Percentiles rank a stretch among this genome's conserved stretches.
Evolutionary conservation across 2,113 vertebrate species (phyloP).

Genomic region (Pollimyrus isidori): DNA sequence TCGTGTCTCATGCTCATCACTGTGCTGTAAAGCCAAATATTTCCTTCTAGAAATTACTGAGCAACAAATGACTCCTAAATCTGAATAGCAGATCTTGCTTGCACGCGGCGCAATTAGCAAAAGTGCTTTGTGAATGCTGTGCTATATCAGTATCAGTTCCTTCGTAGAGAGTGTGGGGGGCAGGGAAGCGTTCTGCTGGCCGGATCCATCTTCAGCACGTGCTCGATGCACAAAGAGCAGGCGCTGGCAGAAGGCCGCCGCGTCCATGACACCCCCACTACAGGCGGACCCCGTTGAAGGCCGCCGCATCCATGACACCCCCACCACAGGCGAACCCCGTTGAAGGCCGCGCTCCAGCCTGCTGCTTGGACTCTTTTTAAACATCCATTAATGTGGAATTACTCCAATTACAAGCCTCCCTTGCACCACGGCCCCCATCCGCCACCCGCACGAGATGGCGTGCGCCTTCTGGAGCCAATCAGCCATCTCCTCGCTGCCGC

Average conservation of each 20-base stretch:
- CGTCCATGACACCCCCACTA: conserved; percentile 41
- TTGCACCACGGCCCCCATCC: conserved; percentile 75
- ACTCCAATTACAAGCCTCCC: conserved; percentile 96
- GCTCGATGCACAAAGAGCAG: conserved; percentile 33
- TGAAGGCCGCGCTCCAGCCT: conserved; percentile 54
- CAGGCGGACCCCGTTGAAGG: conserved; percentile 55
- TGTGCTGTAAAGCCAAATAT: not conserved
- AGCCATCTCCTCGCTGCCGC: conserved; percentile 83
- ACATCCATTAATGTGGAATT: conserved; percentile 96
- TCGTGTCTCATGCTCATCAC: not conserved
- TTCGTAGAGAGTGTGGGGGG: not conserved
- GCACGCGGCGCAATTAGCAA: not conserved
- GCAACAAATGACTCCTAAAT: not conserved
- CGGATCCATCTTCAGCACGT: not conserved
- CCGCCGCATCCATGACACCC: conserved; percentile 40
- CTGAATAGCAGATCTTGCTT: not conserved
- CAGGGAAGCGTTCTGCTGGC: not conserved
- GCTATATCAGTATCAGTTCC: not conserved
- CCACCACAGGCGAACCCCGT: conserved; percentile 56
- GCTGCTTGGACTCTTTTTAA: conserved; percentile 63
- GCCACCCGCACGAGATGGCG: conserved; percentile 82
- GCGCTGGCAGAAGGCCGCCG: conserved; percentile 38
- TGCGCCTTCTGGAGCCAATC: conserved; percentile 89
- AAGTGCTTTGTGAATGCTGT: not conserved
- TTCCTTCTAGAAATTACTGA: not conserved